Percentiles rank a stretch among this genome's conserved stretches.
Conservation (phyloP, 2,113 vertebrate species). For the Grammomys surdaster region DNA sequence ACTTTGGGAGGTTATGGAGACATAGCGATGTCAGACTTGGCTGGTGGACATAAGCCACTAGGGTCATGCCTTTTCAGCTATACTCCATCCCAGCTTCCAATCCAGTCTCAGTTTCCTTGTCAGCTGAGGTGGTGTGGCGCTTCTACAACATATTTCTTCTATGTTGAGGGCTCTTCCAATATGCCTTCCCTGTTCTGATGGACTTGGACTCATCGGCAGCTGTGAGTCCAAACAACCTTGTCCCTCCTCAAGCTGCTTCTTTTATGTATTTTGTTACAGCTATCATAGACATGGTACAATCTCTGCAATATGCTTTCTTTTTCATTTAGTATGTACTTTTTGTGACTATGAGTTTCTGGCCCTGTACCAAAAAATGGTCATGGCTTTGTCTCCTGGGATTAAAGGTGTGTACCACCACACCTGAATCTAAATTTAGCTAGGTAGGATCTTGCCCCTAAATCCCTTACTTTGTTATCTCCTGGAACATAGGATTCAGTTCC, state of each 20-base stretch:
- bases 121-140: not conserved
- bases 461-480: too few relatives aligned
- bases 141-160: not conserved
- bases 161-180: not conserved
- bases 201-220: not conserved
- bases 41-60: not conserved
- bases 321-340: constrained; percentile 3
- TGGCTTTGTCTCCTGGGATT: too few relatives aligned
- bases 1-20: not conserved
- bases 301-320: not conserved
- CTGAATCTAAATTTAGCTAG: too few relatives aligned
- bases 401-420: too few relatives aligned
- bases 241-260: not conserved
- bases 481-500: too few relatives aligned
- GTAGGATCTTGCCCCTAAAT: too few relatives aligned
- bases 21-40: not conserved
- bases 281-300: not conserved
- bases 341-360: not conserved
- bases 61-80: not conserved
- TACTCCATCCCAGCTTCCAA: not conserved
- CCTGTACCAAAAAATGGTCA: not conserved
- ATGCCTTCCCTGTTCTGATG: not conserved
- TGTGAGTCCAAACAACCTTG: not conserved
- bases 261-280: not conserved
- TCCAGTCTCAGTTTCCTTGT: not conserved